Conservation (phyloP, 2,888 invertebrate genomes). For the Agrochola litura region DNA sequence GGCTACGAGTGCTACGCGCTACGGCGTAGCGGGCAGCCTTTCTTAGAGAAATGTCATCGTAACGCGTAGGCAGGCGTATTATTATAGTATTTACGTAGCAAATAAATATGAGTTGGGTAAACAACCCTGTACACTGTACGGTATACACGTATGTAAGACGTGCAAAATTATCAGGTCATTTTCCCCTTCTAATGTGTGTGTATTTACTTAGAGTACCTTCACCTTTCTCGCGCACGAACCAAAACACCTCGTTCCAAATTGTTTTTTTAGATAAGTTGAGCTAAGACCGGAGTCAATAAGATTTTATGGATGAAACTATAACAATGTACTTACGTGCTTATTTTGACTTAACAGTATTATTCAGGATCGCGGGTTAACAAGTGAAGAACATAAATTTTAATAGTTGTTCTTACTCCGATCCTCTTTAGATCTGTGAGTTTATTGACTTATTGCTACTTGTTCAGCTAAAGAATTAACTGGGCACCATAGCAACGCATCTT, state of each 20-base stretch:
- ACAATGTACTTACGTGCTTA: slow-evolving; percentile 24
- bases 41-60: slow-evolving; percentile 27
- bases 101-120: slow-evolving; percentile 33
- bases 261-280: slow-evolving; percentile 29
- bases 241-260: slow-evolving; percentile 21
- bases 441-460: slow-evolving; percentile 15
- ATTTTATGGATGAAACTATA: slow-evolving; percentile 31
- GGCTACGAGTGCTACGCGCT: slow-evolving; percentile 33
- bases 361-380: slow-evolving; percentile 16
- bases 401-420: slow-evolving; percentile 18
- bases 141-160: not conserved
- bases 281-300: slow-evolving; percentile 2
- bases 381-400: slow-evolving; percentile 32
- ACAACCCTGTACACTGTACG: not conserved
- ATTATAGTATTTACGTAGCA: slow-evolving; percentile 31
- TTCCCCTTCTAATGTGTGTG: slow-evolving; percentile 12
- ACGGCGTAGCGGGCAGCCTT: slow-evolving; percentile 43
- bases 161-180: slow-evolving; percentile 32
- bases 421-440: slow-evolving; percentile 36
- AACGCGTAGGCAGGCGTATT: slow-evolving; percentile 32
- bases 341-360: slow-evolving; percentile 32
- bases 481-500: not conserved
- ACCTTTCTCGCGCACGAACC: slow-evolving; percentile 19
- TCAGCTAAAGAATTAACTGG: not conserved
- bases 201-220: slow-evolving; percentile 39